phyloP scores from a whole-genome alignment of 1,140 invertebrate genomes.

The Drosophila kepulauana region DNA sequence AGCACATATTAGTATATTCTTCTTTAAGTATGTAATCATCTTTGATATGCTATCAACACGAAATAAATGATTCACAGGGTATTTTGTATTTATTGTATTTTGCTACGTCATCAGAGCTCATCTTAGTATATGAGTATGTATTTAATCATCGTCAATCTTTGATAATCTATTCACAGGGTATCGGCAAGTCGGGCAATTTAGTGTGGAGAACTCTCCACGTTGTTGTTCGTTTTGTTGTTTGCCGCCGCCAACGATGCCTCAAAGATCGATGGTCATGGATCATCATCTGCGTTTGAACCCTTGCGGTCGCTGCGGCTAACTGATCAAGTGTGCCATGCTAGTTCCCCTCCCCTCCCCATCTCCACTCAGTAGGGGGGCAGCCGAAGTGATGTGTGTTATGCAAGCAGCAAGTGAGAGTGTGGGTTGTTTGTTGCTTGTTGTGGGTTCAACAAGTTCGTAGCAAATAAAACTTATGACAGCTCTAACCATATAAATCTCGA shows the following conservation, averaged over 20 bases:
- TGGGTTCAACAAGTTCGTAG: conserved; percentile 10
- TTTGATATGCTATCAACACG: too few species aligned
- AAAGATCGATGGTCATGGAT: conserved; percentile 44
- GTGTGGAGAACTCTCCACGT: background rate
- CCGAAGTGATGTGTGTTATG: background rate
- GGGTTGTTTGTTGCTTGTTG: background rate
- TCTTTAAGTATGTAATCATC: too few species aligned
- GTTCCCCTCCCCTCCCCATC: background rate
- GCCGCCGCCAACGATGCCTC: conserved; percentile 46
- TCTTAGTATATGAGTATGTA: too few species aligned
- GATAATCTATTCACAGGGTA: background rate
- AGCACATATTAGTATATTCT: too few species aligned
- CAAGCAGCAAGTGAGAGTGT: conserved; percentile 27
- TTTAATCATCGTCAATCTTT: too few species aligned
- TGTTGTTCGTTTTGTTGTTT: conserved; percentile 32
- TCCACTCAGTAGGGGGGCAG: too few species aligned
- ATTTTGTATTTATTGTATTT: too few species aligned
- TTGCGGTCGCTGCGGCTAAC: conserved; percentile 20
- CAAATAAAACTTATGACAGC: conserved; percentile 14
- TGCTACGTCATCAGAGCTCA: too few species aligned
- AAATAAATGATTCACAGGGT: too few species aligned
- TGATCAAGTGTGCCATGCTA: conserved; percentile 4
- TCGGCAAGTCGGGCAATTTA: background rate
- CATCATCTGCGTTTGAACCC: conserved; percentile 41
- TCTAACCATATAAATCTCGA: conserved; percentile 16